A percentile compares a stretch with the other conserved stretches of the same genome.
phyloP scores from a whole-genome alignment of 2,888 invertebrate genomes.

The Timema podura region DNA sequence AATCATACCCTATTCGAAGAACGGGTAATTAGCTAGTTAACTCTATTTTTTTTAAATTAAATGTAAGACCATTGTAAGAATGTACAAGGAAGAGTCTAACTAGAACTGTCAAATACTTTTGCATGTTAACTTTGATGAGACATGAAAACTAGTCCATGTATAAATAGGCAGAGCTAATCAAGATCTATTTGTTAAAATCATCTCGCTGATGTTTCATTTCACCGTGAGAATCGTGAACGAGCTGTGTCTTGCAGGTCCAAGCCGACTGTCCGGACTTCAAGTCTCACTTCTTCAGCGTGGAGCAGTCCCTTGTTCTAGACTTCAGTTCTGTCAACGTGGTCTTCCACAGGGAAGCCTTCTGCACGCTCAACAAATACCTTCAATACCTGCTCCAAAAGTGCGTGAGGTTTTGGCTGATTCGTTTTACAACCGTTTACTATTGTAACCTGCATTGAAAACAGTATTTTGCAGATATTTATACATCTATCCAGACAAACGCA shows the following conservation, averaged over 20 bases:
- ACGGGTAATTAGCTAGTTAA: no score
- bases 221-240: not conserved
- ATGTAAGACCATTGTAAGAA: no score
- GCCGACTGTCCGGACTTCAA: constrained; percentile 80
- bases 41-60: no score
- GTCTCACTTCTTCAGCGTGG: constrained; percentile 73
- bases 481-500: no score
- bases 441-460: no score
- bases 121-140: not conserved
- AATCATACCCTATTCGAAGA: no score
- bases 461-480: no score
- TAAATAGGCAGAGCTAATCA: not conserved
- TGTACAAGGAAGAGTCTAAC: no score
- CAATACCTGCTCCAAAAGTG: constrained; percentile 61
- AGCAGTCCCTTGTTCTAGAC: constrained; percentile 70
- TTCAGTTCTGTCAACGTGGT: constrained; percentile 59
- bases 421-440: no score
- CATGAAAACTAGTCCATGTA: not conserved
- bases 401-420: not conserved
- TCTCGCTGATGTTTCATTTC: not conserved
- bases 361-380: constrained; percentile 64
- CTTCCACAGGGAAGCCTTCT: constrained; percentile 68
- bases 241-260: constrained; percentile 55
- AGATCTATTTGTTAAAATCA: not conserved
- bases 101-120: no score